A percentile compares a stretch with the other conserved stretches of the same genome.
Evolutionary conservation across 2,113 vertebrate genomes (phyloP).

Genomic region (Colossoma macropomum): DNA sequence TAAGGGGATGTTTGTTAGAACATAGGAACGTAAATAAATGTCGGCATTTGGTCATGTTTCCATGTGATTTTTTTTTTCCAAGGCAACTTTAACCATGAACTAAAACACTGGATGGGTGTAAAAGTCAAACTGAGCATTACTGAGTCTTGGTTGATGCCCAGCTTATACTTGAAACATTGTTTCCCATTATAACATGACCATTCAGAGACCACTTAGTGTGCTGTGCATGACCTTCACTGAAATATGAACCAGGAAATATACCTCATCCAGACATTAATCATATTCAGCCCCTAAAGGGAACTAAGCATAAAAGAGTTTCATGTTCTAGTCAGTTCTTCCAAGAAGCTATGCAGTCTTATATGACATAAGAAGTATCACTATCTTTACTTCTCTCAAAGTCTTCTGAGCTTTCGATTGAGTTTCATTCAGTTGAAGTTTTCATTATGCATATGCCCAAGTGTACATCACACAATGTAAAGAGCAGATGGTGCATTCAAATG

Average conservation of each 20-base stretch:
- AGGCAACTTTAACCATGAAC: neutral
- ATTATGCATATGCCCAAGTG: too few relatives aligned
- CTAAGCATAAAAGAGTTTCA: neutral
- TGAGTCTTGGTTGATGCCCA: neutral
- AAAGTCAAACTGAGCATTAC: neutral
- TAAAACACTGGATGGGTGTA: neutral
- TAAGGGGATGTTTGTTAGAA: constrained; percentile 12
- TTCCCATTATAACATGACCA: neutral
- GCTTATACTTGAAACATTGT: neutral
- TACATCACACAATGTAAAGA: too few relatives aligned
- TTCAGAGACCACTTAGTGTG: neutral
- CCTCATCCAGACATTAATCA: neutral
- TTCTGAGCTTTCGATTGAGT: too few relatives aligned
- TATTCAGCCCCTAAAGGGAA: neutral
- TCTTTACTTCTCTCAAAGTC: neutral
- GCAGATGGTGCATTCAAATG: too few relatives aligned
- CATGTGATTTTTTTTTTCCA: constrained; percentile 4
- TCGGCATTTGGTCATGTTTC: constrained; percentile 29
- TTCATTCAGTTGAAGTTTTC: too few relatives aligned
- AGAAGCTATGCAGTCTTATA: neutral
- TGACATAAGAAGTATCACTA: neutral
- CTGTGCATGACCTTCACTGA: neutral
- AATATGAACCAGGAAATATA: neutral
- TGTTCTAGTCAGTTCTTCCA: neutral
- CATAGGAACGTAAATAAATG: constrained; percentile 29